Evolutionary conservation across 1,140 invertebrate species (phyloP).

Genomic region (Kradibia gibbosae): DNA sequence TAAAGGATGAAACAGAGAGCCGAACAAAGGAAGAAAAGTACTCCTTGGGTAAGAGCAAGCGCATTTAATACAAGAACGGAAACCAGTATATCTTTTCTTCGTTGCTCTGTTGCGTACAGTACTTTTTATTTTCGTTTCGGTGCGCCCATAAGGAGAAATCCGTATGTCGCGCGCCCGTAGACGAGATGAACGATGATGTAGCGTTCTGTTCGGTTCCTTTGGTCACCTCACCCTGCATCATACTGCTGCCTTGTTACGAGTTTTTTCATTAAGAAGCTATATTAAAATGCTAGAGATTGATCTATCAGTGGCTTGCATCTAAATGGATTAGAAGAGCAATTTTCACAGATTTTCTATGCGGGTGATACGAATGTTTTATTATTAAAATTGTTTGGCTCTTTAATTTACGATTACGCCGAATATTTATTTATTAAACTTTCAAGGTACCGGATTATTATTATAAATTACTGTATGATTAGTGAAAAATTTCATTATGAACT

Average conservation of each 20-base stretch:
- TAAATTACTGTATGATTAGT: no score
- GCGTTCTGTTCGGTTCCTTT: conserved; percentile 30
- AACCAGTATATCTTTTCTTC: conserved; percentile 49
- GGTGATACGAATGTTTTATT: no score
- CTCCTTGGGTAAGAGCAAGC: conserved; percentile 34
- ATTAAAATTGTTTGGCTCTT: no score
- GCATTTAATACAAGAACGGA: conserved; percentile 47
- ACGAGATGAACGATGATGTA: conserved; percentile 45
- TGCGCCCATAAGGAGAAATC: conserved; percentile 18
- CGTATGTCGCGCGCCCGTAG: conserved; percentile 16
- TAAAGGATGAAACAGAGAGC: conserved; percentile 51
- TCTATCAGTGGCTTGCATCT: conserved; percentile 27
- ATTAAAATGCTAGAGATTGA: conserved; percentile 31
- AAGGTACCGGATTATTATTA: no score
- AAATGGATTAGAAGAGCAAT: no score
- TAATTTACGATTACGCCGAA: no score
- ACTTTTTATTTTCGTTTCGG: conserved; percentile 32
- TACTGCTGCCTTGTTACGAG: neutral
- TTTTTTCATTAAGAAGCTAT: conserved; percentile 43
- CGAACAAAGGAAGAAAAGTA: conserved; percentile 50
- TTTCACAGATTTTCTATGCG: no score
- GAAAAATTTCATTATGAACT: no score
- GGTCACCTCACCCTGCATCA: neutral
- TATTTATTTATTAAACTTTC: no score
- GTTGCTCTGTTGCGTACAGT: conserved; percentile 8